Conservation (phyloP, 2,113 vertebrate genomes). For the Peromyscus californicus region DNA sequence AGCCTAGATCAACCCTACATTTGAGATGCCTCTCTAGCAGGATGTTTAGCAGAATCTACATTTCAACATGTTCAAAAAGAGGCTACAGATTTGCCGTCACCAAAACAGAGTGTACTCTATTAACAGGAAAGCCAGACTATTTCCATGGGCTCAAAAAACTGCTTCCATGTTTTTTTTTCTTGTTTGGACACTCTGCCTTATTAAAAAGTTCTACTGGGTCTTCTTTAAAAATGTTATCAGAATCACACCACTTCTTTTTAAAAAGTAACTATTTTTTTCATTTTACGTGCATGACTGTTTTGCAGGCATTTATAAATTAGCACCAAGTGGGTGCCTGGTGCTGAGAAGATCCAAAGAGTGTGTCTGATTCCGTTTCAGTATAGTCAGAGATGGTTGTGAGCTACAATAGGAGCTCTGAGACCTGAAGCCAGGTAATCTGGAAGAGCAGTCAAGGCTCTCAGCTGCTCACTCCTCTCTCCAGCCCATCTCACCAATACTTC, state of each 20-base stretch:
- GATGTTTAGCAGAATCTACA: not conserved
- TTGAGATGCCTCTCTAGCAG: not conserved
- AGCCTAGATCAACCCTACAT: fast-evolving
- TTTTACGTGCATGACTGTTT: not conserved
- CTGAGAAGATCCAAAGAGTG: not conserved
- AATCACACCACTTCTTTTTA: not conserved
- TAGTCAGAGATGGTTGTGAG: not conserved
- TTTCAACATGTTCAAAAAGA: not conserved
- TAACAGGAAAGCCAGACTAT: not conserved
- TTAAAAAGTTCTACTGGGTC: not conserved
- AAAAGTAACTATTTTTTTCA: not conserved
- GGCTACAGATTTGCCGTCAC: not conserved
- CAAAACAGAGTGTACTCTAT: not conserved
- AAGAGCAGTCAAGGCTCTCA: not conserved
- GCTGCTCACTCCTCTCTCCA: too few relatives aligned
- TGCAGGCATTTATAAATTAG: not conserved
- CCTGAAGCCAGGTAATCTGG: not conserved
- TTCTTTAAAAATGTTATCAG: not conserved
- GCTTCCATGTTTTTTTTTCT: not conserved
- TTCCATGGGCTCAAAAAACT: not conserved
- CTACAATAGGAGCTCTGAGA: too few relatives aligned
- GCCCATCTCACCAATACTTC: not conserved
- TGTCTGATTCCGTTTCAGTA: not conserved
- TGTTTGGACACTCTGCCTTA: not conserved
- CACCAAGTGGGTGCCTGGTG: not conserved